Evolutionary conservation across 2,113 vertebrate genomes (phyloP).

Genomic region (Sialia sialis): DNA sequence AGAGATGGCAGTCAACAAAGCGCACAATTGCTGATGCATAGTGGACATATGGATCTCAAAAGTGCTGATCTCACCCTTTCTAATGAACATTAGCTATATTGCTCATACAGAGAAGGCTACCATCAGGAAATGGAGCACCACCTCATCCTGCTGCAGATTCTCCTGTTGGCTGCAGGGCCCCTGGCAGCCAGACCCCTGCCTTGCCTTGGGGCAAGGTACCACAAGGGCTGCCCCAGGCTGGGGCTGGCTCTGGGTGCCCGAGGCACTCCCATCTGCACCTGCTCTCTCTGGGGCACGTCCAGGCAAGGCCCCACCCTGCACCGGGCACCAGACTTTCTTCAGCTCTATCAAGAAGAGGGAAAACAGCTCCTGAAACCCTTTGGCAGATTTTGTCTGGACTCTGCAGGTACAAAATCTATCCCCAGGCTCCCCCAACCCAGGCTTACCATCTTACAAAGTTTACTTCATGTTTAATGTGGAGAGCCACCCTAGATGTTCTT

Average conservation of each 20-base stretch:
- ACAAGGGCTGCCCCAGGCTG: not conserved
- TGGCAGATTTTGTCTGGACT: not conserved
- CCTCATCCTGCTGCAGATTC: rapidly evolving
- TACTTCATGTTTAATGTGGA: not conserved
- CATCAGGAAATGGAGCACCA: not conserved
- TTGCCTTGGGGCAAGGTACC: rapidly evolving
- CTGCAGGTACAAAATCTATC: not conserved
- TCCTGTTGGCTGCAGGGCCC: rapidly evolving
- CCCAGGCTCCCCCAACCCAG: not conserved
- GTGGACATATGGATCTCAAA: not conserved
- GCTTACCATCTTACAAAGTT: not conserved
- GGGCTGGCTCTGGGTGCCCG: not conserved
- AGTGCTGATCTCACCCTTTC: not conserved
- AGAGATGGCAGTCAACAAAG: not conserved
- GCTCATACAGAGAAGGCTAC: not conserved
- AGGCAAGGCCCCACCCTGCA: not conserved
- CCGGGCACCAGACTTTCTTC: not conserved
- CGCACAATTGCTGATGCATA: not conserved
- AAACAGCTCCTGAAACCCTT: not conserved
- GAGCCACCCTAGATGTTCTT: not conserved
- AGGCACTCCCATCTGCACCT: rapidly evolving
- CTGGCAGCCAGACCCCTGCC: not conserved
- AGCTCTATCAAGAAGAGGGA: not conserved
- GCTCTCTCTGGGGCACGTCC: not conserved
- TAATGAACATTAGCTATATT: not conserved